phyloP scores from a whole-genome alignment of 1,140 invertebrate species.

The Subanguina moxae region DNA sequence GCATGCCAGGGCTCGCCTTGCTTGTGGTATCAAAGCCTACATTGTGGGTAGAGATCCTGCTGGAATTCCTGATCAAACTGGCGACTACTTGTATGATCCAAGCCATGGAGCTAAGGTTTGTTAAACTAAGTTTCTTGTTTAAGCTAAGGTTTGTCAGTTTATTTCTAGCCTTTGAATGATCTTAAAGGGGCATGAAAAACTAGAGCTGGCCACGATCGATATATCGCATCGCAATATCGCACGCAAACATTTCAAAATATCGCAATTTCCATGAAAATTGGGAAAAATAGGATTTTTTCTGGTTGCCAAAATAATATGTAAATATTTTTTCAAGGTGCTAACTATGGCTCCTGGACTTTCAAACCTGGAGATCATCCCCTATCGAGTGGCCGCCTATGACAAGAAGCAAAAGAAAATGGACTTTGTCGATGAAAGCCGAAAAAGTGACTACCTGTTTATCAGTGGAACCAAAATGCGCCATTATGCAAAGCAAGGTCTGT shows the following conservation, averaged over 20 bases:
- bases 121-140: too few relatives aligned
- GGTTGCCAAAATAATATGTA: not conserved
- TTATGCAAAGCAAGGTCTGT: conserved; percentile 74
- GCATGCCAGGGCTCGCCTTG: conserved; percentile 94
- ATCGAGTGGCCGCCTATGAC: conserved; percentile 94
- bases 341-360: conserved; percentile 85
- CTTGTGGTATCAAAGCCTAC: conserved; percentile 93
- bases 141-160: too few relatives aligned
- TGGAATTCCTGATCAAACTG: conserved; percentile 79
- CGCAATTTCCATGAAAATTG: not conserved
- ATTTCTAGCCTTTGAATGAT: not conserved
- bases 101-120: conserved; percentile 83
- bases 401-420: conserved; percentile 77
- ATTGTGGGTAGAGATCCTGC: conserved; percentile 98
- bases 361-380: conserved; percentile 90
- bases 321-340: conserved; percentile 64
- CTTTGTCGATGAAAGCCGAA: conserved; percentile 77
- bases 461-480: conserved; percentile 91
- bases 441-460: conserved; percentile 90
- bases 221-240: too few relatives aligned
- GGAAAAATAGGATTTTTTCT: too few relatives aligned
- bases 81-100: conserved; percentile 85
- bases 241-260: not conserved
- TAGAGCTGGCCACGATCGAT: too few relatives aligned
- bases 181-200: not conserved